Conservation (phyloP, 2,888 invertebrate species). For the Spodoptera littoralis region DNA sequence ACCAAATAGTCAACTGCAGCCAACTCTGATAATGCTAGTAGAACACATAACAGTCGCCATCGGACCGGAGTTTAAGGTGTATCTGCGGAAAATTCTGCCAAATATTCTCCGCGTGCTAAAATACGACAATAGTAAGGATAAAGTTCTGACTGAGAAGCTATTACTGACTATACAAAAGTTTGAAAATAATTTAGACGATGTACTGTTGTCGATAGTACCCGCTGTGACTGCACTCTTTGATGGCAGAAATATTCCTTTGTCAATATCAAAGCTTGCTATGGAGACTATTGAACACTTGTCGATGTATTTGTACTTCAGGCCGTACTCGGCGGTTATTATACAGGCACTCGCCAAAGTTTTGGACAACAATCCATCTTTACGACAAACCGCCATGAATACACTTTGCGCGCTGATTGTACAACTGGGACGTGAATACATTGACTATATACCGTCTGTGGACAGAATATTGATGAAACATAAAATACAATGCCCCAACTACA, state of each 20-base stretch:
- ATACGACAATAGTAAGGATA: constrained; percentile 96
- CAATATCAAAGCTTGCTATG: constrained; percentile 92
- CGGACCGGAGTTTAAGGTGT: constrained; percentile 98
- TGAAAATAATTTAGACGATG: constrained; percentile 98
- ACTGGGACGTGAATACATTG: constrained; percentile 96
- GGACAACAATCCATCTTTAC: constrained; percentile 93
- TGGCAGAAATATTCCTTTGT: constrained; percentile 93
- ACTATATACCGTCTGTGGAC: constrained; percentile 97
- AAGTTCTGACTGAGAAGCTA: constrained; percentile 94
- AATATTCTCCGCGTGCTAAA: constrained; percentile 97
- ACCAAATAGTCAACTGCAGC: constrained; percentile 94
- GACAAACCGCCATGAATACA: constrained; percentile 96
- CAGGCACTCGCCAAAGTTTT: constrained; percentile 97
- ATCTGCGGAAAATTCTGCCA: constrained; percentile 97
- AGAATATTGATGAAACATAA: constrained; percentile 94
- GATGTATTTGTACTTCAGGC: constrained; percentile 96
- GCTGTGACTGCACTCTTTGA: constrained; percentile 98
- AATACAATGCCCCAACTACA: constrained; percentile 93
- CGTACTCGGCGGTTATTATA: constrained; percentile 97
- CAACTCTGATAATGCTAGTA: constrained; percentile 95
- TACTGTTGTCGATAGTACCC: constrained; percentile 97
- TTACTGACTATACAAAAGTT: constrained; percentile 97
- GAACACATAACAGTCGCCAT: constrained; percentile 98
- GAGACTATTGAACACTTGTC: constrained; percentile 97
- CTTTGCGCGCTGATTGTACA: constrained; percentile 96